Percentiles rank a stretch among this genome's conserved stretches.
Evolutionary conservation across 2,797 vertebrate species (phyloP).

Genomic region (Takifugu rubripes): DNA sequence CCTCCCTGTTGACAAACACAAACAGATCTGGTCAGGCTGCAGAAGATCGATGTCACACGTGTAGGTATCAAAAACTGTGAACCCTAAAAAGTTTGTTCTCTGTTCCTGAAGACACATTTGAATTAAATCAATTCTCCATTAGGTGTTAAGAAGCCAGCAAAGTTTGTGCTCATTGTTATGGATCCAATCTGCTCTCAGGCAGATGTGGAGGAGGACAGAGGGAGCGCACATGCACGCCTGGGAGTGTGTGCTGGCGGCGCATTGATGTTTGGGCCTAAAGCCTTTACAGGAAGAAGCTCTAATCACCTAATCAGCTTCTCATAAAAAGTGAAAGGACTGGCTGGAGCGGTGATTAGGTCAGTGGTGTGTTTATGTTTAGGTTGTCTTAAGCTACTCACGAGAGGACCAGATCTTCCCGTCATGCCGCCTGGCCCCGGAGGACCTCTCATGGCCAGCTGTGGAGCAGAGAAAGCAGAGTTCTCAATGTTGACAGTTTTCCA

Average conservation of each 20-base stretch:
- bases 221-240: too few relatives aligned
- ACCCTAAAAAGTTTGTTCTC: too few relatives aligned
- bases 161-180: neutral
- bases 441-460: conserved; percentile 91
- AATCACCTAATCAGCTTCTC: conserved; percentile 20
- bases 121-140: too few relatives aligned
- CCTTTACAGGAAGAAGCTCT: conserved; percentile 19
- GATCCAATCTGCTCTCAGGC: neutral
- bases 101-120: too few relatives aligned
- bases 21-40: neutral
- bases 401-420: conserved; percentile 90
- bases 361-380: neutral
- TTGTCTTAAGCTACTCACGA: conserved; percentile 80
- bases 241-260: too few relatives aligned
- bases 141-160: too few relatives aligned
- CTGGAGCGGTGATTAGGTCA: neutral
- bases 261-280: neutral
- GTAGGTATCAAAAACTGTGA: too few relatives aligned
- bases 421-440: conserved; percentile 89
- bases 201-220: too few relatives aligned
- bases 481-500: neutral
- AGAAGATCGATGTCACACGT: too few relatives aligned
- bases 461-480: conserved; percentile 38
- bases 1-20: conserved; percentile 70
- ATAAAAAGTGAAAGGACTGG: conserved; percentile 21